Percentiles rank a stretch among this genome's conserved stretches.
phyloP scores from a whole-genome alignment of 2,888 invertebrate species.

The Lepeophtheirus nordmannii region DNA sequence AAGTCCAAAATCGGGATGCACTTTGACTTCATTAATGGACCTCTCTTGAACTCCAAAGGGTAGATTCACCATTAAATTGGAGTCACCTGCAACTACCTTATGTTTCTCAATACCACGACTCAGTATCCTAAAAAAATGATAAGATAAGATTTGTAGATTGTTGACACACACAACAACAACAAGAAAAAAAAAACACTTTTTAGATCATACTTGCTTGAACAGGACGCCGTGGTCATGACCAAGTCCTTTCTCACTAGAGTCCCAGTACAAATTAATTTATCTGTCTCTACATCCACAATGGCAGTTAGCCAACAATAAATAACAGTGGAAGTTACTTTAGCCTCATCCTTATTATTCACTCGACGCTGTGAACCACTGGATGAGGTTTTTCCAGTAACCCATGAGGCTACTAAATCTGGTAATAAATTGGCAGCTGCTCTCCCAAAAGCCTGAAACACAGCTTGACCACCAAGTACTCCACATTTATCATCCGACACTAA shows the following conservation, averaged over 20 bases:
- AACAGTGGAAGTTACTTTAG: conserved; percentile 25
- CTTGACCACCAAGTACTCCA: conserved; percentile 7
- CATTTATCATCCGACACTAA: not conserved
- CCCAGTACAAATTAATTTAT: conserved; percentile 27
- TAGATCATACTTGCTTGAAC: conserved; percentile 26
- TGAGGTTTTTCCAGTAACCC: conserved; percentile 4
- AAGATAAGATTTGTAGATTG: too few relatives aligned
- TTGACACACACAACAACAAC: conserved; percentile 9
- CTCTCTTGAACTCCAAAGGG: conserved; percentile 27
- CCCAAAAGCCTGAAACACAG: conserved; percentile 7
- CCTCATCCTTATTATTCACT: not conserved
- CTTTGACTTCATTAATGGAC: conserved; percentile 5
- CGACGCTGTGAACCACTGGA: too few relatives aligned
- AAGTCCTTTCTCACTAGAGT: conserved; percentile 27
- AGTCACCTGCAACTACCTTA: conserved; percentile 27
- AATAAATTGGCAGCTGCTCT: not conserved
- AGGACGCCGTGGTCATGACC: conserved; percentile 28
- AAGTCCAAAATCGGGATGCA: conserved; percentile 1
- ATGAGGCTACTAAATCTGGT: conserved; percentile 5
- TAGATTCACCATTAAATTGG: conserved; percentile 27
- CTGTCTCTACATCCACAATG: conserved; percentile 26
- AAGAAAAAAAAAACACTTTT: not conserved
- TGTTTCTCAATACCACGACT: conserved; percentile 20
- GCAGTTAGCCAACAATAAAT: conserved; percentile 29
- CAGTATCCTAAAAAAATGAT: conserved; percentile 25